Evolutionary conservation across 2,888 invertebrate genomes (phyloP).

Genomic region (Thalpophila matura): DNA sequence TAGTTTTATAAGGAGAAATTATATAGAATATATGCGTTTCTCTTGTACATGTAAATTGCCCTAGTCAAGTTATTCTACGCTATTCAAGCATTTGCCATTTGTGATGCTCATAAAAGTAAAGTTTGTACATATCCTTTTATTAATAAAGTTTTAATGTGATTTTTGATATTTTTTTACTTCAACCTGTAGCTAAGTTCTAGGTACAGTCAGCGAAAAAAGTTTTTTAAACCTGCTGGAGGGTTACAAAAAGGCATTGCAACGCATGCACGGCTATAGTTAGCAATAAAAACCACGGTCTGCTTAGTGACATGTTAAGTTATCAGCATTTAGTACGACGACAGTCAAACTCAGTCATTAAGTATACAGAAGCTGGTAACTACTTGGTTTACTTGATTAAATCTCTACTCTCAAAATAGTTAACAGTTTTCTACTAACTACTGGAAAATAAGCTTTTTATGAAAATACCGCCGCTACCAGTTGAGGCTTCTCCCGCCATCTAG

Average conservation of each 20-base stretch:
- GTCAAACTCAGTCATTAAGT: too few relatives aligned
- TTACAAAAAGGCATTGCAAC: too few relatives aligned
- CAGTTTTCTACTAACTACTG: too few relatives aligned
- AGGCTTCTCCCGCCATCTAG: background rate
- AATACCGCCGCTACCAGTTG: too few relatives aligned
- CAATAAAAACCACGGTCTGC: too few relatives aligned
- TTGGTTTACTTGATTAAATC: too few relatives aligned
- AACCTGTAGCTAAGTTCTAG: background rate
- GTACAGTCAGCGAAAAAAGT: background rate
- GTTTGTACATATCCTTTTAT: slow-evolving; percentile 73
- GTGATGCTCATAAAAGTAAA: slow-evolving; percentile 58
- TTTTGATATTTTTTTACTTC: slow-evolving; percentile 19
- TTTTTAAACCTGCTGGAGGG: background rate
- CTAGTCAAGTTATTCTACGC: slow-evolving; percentile 15
- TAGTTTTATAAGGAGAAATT: slow-evolving; percentile 12
- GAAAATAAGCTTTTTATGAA: background rate
- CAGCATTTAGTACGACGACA: too few relatives aligned
- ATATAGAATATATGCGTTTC: slow-evolving; percentile 65
- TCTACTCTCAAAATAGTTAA: too few relatives aligned
- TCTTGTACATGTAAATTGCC: slow-evolving; percentile 69
- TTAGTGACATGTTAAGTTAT: too few relatives aligned
- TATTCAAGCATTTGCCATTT: slow-evolving; percentile 41
- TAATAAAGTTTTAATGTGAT: slow-evolving; percentile 66
- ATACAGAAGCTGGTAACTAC: too few relatives aligned
- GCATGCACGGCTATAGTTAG: too few relatives aligned